These are phyloP conservation scores for Caenorhabditis afra DNA, from an alignment of 2,888 invertebrate species.

Conservation along the genomic window DNA sequence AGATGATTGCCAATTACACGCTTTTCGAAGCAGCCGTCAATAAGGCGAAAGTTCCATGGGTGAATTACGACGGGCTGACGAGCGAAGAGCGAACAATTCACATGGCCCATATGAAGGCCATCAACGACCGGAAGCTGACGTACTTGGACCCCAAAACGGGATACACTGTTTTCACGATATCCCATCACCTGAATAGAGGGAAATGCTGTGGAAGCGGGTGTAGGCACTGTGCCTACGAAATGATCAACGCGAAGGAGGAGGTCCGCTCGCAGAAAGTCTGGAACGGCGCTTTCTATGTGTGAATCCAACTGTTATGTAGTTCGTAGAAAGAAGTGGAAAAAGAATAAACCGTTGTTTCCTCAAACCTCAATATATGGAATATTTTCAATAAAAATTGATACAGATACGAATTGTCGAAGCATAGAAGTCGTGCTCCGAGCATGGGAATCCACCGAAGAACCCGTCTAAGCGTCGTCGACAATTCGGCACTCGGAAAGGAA, in stretches of 20 bases:
- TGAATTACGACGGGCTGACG: slow-evolving; percentile 72
- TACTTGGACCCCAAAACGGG: slow-evolving; percentile 74
- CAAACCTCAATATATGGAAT: too few species aligned
- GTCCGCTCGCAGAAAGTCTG: slow-evolving; percentile 66
- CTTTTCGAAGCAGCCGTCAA: slow-evolving; percentile 78
- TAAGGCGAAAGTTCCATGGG: slow-evolving; percentile 69
- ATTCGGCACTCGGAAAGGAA: slow-evolving; percentile 93
- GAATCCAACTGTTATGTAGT: slow-evolving; percentile 14
- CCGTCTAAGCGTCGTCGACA: slow-evolving; percentile 87
- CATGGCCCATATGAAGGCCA: slow-evolving; percentile 76
- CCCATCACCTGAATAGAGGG: slow-evolving; percentile 72
- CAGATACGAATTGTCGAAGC: slow-evolving; percentile 77
- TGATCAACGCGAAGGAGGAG: slow-evolving; percentile 71
- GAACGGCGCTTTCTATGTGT: slow-evolving; percentile 79
- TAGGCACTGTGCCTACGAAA: slow-evolving; percentile 79
- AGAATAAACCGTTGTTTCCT: not conserved
- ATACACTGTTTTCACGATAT: slow-evolving; percentile 71
- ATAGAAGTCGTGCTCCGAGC: slow-evolving; percentile 76
- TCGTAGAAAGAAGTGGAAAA: not conserved
- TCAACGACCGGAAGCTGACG: slow-evolving; percentile 73
- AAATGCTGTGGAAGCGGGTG: slow-evolving; percentile 80
- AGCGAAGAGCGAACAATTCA: slow-evolving; percentile 74
- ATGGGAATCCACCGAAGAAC: slow-evolving; percentile 78
- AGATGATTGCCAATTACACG: slow-evolving; percentile 77
- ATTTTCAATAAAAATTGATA: slow-evolving; percentile 31